Percentiles rank a stretch among this genome's conserved stretches.
These are phyloP conservation scores for Polymixis lichenea DNA, from an alignment of 2,888 invertebrate species.

Conservation along the genomic window DNA sequence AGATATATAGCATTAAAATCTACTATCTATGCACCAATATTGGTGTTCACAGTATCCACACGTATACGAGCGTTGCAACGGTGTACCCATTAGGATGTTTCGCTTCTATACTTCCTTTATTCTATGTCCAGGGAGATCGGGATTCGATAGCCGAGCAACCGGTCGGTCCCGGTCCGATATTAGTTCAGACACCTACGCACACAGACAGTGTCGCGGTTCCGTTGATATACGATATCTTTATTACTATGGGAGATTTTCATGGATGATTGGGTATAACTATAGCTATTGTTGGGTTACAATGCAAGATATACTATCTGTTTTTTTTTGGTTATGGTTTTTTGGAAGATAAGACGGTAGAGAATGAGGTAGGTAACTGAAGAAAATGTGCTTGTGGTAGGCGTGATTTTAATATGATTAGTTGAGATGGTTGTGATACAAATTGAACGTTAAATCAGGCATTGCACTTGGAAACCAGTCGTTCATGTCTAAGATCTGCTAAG, in stretches of 20 bases:
- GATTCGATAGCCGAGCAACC: constrained; percentile 70
- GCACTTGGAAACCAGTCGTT: background rate
- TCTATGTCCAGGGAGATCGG: constrained; percentile 53
- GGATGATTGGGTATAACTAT: constrained; percentile 44
- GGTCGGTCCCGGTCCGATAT: constrained; percentile 69
- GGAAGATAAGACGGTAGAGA: constrained; percentile 3
- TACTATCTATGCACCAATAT: no score
- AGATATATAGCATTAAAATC: background rate
- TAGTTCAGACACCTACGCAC: constrained; percentile 69
- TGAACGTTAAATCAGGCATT: background rate
- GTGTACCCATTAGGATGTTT: background rate
- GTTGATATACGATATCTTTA: constrained; percentile 60
- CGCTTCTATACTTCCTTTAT: background rate
- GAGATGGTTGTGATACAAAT: background rate
- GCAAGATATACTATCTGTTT: constrained; percentile 11
- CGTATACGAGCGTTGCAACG: background rate
- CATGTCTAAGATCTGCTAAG: background rate
- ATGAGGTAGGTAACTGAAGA: background rate
- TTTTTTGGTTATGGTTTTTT: constrained; percentile 34
- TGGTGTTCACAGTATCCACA: background rate
- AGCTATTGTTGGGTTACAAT: constrained; percentile 36
- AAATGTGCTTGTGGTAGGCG: constrained; percentile 2
- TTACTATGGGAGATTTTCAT: constrained; percentile 45
- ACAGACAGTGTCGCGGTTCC: constrained; percentile 59
- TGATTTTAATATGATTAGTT: background rate